Percentiles rank a stretch among this genome's conserved stretches.
Evolutionary conservation across 2,113 vertebrate species (phyloP).

Genomic region (Pangasianodon hypophthalmus): DNA sequence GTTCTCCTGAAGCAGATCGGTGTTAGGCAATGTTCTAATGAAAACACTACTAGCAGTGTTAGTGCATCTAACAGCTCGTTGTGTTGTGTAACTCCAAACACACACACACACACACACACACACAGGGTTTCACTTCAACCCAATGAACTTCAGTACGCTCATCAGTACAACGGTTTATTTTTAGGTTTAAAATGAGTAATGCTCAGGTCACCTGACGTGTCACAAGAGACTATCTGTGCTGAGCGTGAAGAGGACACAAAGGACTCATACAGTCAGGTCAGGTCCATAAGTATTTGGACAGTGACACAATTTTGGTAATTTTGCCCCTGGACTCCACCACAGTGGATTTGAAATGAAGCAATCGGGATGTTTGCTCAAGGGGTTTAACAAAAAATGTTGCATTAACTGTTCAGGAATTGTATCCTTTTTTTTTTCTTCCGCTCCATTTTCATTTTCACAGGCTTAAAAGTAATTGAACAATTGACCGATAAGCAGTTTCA

Average conservation of each 20-base stretch:
- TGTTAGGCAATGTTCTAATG: background rate
- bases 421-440: too few relatives aligned
- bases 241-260: background rate
- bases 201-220: background rate
- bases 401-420: too few relatives aligned
- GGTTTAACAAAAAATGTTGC: too few relatives aligned
- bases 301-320: too few relatives aligned
- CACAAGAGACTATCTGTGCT: too few relatives aligned
- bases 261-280: background rate
- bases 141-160: background rate
- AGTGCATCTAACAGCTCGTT: background rate
- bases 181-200: background rate
- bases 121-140: background rate
- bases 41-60: background rate
- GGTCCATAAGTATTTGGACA: too few relatives aligned
- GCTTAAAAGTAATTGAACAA: too few relatives aligned
- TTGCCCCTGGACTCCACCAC: too few relatives aligned
- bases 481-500: too few relatives aligned
- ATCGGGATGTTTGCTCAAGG: too few relatives aligned
- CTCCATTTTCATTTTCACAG: too few relatives aligned
- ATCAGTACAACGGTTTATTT: background rate
- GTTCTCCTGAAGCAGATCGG: background rate
- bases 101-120: background rate
- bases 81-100: background rate
- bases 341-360: too few relatives aligned